Conservation (phyloP, 37 sponge, comb jelly and placozoan species). For the Cliona cf. orientalis region DNA sequence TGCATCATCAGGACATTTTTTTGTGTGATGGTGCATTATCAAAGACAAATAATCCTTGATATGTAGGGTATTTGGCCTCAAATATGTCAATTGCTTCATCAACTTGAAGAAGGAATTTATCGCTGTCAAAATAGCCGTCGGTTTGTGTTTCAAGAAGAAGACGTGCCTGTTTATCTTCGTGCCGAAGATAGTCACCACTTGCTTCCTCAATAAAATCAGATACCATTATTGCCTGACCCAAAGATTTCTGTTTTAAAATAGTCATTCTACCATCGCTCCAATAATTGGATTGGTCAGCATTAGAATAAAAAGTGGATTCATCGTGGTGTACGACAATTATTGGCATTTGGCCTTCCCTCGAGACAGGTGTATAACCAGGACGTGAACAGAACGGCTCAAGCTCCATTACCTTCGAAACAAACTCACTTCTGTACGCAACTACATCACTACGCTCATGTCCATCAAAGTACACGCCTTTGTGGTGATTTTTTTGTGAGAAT, state of each 20-base stretch:
- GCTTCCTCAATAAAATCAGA: no score
- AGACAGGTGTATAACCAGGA: neutral
- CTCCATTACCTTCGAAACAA: neutral
- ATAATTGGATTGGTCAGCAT: slow-evolving; percentile 41
- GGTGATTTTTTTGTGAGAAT: slow-evolving; percentile 8
- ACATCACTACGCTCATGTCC: slow-evolving; percentile 68
- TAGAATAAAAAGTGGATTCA: slow-evolving; percentile 52
- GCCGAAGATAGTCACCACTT: slow-evolving; percentile 22
- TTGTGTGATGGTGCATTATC: slow-evolving; percentile 48
- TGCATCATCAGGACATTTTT: no score
- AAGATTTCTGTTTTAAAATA: slow-evolving; percentile 18
- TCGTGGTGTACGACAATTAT: slow-evolving; percentile 55
- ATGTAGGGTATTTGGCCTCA: slow-evolving; percentile 40
- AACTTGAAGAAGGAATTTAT: slow-evolving; percentile 39
- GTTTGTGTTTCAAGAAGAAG: neutral
- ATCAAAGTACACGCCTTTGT: slow-evolving; percentile 60
- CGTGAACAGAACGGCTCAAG: neutral
- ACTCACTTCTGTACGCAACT: slow-evolving; percentile 1
- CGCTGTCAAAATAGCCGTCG: slow-evolving; percentile 54
- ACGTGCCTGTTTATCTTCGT: neutral
- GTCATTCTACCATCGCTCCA: slow-evolving; percentile 26
- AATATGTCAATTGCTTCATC: slow-evolving; percentile 37
- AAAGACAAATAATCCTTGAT: slow-evolving; percentile 38
- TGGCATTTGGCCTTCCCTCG: slow-evolving; percentile 10
- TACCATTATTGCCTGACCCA: slow-evolving; percentile 28